Base-by-base conservation (phyloP, 2,888 invertebrate species). In the Ariolimax columbianus region DNA sequence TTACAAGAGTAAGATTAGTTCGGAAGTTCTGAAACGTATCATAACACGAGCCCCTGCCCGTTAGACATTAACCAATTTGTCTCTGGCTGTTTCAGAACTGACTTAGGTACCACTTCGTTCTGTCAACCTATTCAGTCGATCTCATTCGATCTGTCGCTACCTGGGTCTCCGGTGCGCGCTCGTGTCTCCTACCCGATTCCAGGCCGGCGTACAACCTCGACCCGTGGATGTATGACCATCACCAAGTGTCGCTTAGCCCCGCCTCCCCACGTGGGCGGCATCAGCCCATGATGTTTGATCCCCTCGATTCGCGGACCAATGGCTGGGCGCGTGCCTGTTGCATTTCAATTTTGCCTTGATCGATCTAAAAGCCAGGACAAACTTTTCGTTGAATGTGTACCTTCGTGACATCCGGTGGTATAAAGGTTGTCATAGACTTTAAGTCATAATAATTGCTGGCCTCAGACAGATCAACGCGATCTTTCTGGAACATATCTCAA, bases 311-410 rank as follows among this genome's bases (percentile, higher is more conserved):
- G 75, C 77, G 86, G 86, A 73, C 88, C 88, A 88, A 88, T 88
- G 43, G 82, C 47, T 72, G 4, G 85, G 80, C 87, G 88, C 88
- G 86, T 88, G 88, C 84, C 87, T 88, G 87, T 78, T 83, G 88
- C 87, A 72, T 85, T 77, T 86, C 79, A 72, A 73, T 79, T 82
- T 85, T 77, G 85, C 78, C 78, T 77, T 77, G 36, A 73, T 73
- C 83, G 66, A 51, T 73, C 51, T 47, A 47, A 11, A n/a, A 33
- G 33, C 73, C 23, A 36, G 23, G 79, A 36, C 47, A 75, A 70
- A 43, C 59, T 66, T 77, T 82, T 82, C 55, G 38, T 70, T 70
- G n/a, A 36, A 55, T 70, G 78, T 84, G 70, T 82, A 82, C 78
- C 83, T 82, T 77, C 51, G 40, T 75, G 85, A 47, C 38, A 66